These are phyloP conservation scores for Pseudolaguvia tuberculata DNA, from an alignment of 2,113 vertebrate genomes.

Conservation along the genomic window DNA sequence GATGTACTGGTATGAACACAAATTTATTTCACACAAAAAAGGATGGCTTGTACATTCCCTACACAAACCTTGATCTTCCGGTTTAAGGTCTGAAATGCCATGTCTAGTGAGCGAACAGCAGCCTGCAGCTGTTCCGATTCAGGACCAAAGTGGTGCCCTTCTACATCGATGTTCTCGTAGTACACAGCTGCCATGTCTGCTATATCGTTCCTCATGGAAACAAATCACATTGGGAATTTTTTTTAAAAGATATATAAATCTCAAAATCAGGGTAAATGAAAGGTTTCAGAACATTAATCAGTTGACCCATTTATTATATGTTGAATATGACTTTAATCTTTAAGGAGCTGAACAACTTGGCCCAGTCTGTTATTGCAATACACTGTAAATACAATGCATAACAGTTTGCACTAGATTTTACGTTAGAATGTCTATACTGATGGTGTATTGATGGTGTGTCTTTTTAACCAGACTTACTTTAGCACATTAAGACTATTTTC, in stretches of 20 bases:
- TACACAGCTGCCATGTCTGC: slow-evolving; percentile 84
- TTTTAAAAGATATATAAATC: too few species aligned
- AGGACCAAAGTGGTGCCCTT: slow-evolving; percentile 88
- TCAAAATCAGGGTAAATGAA: too few species aligned
- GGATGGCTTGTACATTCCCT: not conserved
- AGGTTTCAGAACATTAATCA: too few species aligned
- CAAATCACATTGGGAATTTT: not conserved
- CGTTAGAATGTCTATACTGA: too few species aligned
- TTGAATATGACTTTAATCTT: too few species aligned
- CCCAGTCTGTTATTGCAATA: too few species aligned
- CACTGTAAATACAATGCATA: too few species aligned
- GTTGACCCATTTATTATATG: too few species aligned
- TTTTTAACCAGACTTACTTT: slow-evolving; percentile 64
- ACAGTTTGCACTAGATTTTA: too few species aligned
- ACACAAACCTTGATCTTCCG: slow-evolving; percentile 76
- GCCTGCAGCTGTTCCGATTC: slow-evolving; percentile 71
- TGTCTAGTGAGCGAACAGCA: slow-evolving; percentile 75
- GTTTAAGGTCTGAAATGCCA: slow-evolving; percentile 73
- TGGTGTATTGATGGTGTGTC: too few species aligned
- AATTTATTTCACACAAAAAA: not conserved
- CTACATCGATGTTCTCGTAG: slow-evolving; percentile 85
- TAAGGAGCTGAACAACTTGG: too few species aligned
- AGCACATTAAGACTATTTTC: slow-evolving; percentile 72
- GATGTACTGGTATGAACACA: not conserved
- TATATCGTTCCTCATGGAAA: slow-evolving; percentile 61